phyloP scores from a whole-genome alignment of 1,140 invertebrate genomes.

The Sesamia nonagrioides region DNA sequence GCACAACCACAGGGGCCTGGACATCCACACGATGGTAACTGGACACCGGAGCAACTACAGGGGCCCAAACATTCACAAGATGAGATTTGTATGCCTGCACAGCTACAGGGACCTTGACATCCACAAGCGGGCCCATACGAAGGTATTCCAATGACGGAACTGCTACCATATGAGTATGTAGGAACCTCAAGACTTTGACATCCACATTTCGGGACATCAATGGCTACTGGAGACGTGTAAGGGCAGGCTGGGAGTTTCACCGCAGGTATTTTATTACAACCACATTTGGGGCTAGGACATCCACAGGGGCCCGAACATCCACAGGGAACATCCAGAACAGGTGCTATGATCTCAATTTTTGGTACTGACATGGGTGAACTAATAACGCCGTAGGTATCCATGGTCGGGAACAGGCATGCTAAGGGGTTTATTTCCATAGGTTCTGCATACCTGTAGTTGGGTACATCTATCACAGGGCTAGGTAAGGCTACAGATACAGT shows the following conservation, averaged over 20 bases:
- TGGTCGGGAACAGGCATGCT: constrained; percentile 27
- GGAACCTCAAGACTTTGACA: not conserved
- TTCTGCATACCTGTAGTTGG: constrained; percentile 41
- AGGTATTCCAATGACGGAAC: constrained; percentile 21
- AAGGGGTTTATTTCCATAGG: constrained; percentile 6
- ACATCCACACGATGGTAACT: not conserved
- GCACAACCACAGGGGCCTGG: not conserved
- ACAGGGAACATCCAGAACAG: constrained; percentile 36
- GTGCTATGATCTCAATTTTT: not conserved
- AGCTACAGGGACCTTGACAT: constrained; percentile 12
- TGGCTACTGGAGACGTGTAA: not conserved
- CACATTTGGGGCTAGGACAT: constrained; percentile 21
- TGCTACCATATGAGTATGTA: not conserved
- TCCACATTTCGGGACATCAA: constrained; percentile 13
- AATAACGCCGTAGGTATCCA: constrained; percentile 30
- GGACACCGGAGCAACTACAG: not conserved
- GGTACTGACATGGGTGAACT: not conserved
- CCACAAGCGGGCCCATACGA: constrained; percentile 25
- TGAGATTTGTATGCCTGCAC: not conserved
- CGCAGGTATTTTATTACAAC: constrained; percentile 15
- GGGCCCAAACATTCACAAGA: constrained; percentile 6
- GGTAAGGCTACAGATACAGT: not conserved
- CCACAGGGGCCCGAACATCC: constrained; percentile 38
- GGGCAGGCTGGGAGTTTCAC: constrained; percentile 19
- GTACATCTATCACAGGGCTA: constrained; percentile 15